Conservation (phyloP, 1,140 invertebrate genomes). For the Alviniconcha marisindica region DNA sequence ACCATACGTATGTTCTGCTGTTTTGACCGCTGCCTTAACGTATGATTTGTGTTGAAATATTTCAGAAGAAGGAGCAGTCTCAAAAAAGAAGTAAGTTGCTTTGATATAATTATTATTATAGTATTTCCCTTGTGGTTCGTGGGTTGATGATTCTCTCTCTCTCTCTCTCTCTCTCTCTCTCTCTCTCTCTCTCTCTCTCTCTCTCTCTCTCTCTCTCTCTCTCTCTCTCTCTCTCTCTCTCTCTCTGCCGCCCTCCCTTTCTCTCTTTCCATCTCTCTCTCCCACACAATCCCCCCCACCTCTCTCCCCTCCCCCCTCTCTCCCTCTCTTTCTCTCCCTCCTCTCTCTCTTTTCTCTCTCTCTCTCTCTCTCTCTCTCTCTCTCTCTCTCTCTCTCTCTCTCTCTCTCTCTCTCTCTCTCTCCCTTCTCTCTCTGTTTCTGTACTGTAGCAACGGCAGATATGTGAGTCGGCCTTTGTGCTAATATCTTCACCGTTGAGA, state of each 20-base stretch:
- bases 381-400: not conserved
- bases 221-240: conserved; percentile 1
- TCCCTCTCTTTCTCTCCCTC: not conserved
- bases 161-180: conserved; percentile 3
- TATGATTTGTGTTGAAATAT: not conserved
- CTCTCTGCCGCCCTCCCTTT: not conserved
- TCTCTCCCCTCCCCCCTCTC: not conserved
- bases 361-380: not conserved
- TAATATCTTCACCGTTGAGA: no score
- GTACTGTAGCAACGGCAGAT: not conserved
- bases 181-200: conserved; percentile 5
- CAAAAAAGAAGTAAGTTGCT: no score
- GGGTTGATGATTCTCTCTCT: not conserved
- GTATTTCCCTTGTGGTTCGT: not conserved
- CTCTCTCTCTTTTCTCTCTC: not conserved
- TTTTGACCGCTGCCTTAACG: not conserved
- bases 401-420: conserved; percentile 5
- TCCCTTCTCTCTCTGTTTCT: not conserved
- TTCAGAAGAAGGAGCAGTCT: not conserved
- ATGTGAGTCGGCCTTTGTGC: no score
- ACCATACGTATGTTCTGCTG: not conserved
- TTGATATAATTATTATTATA: no score
- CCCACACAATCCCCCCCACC: not conserved
- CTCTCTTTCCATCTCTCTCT: not conserved
- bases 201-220: conserved; percentile 3